phyloP scores from a whole-genome alignment of 2,888 invertebrate species.

The Macrostomum cliftonense region DNA sequence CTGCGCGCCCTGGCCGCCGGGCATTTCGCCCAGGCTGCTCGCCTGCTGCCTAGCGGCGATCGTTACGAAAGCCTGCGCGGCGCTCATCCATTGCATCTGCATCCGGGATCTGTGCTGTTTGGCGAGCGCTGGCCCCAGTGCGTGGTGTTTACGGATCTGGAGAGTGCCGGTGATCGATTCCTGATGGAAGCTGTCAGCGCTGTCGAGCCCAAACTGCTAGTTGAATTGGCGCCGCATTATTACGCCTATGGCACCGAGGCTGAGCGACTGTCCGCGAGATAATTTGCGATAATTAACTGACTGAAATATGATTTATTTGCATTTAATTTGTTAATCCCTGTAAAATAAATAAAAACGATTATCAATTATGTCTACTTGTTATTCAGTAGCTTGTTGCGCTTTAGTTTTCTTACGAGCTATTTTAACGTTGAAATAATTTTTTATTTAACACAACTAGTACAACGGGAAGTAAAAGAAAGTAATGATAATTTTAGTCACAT shows the following conservation, averaged over 20 bases:
- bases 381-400: no score
- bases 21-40: constrained; percentile 74
- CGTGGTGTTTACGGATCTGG: constrained; percentile 68
- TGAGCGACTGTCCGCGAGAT: no score
- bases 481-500: no score
- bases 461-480: no score
- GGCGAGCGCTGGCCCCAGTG: constrained; percentile 54
- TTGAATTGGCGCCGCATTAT: constrained; percentile 81
- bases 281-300: no score
- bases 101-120: constrained; percentile 62
- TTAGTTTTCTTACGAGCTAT: no score
- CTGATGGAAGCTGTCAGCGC: constrained; percentile 70
- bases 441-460: no score
- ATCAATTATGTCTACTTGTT: no score
- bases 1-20: constrained; percentile 52
- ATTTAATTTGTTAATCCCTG: no score
- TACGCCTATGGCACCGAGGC: constrained; percentile 48
- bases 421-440: no score
- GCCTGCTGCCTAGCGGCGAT: constrained; percentile 53
- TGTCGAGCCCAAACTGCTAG: constrained; percentile 65
- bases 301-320: no score
- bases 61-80: constrained; percentile 61
- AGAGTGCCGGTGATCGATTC: constrained; percentile 45
- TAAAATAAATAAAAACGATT: no score
- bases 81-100: constrained; percentile 54